Base-by-base conservation (phyloP, 2,888 invertebrate species). In the Apamea sordens region DNA sequence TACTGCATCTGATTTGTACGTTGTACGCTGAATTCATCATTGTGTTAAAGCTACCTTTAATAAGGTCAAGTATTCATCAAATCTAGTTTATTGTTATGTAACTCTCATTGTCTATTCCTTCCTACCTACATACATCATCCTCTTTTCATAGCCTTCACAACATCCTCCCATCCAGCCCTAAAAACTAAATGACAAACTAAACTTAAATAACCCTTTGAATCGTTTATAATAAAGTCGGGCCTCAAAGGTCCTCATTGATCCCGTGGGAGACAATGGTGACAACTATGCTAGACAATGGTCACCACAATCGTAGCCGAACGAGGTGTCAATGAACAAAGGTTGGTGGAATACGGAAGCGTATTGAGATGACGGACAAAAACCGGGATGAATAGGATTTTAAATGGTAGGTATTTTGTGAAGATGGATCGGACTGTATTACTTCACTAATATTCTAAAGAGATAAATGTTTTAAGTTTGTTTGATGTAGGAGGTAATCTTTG, bases 191-290 rank as follows among this genome's bases (percentile, higher is more conserved):
- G 77, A 80, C 75, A 68, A 80, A 80, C 68, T 67, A 28, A 80
- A 79, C 72, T 68, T 67, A 76, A 67, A 84, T 73, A 81, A 69
- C 69, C 70, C 77, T 76, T 69, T 78, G 47, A 77, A 74, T 81
- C 76, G 65, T 78, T 63, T 65, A 77, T 79, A 76, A 73, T 78
- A 68, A 81, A 78, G 67, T 73, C 67, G 13, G 69, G 24, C 28
- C 69, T 74, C 32, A 67, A 67, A 78, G 77, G 79, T 65, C 65
- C 71, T 47, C 69, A 77, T 50, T 78, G 75, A 83, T 88, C 73
- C 77, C 74, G 56, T 68, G 28, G 50, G 10, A 70, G 64, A 82
- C 82, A 81, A 81, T 76, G 59, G 76, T 76, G 67, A 50, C 80
- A 56, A 47, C 72, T 67, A 77, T 73, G 24, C 73, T 47, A 68